phyloP scores from a whole-genome alignment of 2,888 invertebrate genomes.

The Tipula lateralis region DNA sequence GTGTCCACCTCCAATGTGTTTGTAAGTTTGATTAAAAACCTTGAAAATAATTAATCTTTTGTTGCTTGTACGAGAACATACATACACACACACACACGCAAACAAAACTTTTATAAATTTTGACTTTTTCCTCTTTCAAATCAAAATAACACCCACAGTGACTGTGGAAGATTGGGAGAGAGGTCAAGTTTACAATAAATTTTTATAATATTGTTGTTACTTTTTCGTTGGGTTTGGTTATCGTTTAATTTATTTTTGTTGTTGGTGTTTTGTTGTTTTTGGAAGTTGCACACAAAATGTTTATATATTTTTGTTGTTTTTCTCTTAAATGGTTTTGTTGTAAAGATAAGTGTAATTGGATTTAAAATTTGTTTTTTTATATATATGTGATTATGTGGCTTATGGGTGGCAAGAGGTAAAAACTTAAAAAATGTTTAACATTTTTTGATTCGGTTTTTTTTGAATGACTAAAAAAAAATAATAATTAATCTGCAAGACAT shows the following conservation, averaged over 20 bases:
- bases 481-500: neutral
- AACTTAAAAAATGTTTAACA: neutral
- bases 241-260: neutral
- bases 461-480: neutral
- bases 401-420: slow-evolving; percentile 1
- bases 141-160: neutral
- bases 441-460: neutral
- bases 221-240: neutral
- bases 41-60: slow-evolving; percentile 19
- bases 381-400: neutral
- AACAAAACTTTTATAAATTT: neutral
- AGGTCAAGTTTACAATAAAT: slow-evolving; percentile 24
- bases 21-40: slow-evolving; percentile 20
- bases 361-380: slow-evolving; percentile 14
- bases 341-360: slow-evolving; percentile 24
- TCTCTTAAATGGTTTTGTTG: neutral
- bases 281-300: neutral
- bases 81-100: too few species aligned
- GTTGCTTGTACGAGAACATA: neutral
- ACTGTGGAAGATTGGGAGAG: neutral
- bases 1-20: neutral
- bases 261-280: neutral
- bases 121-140: neutral
- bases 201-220: neutral
- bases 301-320: neutral